These are phyloP conservation scores for Hippocampus barbouri DNA, from an alignment of 2,113 vertebrate species.

Conservation along the genomic window DNA sequence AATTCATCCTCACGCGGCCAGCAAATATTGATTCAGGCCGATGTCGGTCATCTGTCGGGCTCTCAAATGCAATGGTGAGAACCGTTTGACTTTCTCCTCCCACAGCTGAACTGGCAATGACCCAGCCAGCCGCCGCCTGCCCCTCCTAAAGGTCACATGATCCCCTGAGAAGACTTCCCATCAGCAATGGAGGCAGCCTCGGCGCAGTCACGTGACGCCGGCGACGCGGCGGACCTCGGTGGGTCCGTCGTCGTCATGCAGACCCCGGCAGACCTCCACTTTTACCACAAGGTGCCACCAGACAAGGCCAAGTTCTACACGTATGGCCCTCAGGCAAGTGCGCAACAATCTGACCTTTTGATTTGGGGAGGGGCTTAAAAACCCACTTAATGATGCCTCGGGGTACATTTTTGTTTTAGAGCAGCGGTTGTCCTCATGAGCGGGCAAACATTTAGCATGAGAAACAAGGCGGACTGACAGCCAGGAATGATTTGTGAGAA, in stretches of 20 bases:
- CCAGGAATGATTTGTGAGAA: not conserved
- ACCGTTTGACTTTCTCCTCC: not conserved
- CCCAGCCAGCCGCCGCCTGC: slow-evolving; percentile 17
- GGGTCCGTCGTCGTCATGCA: slow-evolving; percentile 13
- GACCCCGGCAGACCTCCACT: slow-evolving; percentile 41
- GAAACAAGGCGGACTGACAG: not conserved
- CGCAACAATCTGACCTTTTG: not conserved
- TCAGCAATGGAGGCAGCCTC: slow-evolving; percentile 37
- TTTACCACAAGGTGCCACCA: slow-evolving; percentile 56
- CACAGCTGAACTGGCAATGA: slow-evolving; percentile 7
- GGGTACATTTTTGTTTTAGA: not conserved
- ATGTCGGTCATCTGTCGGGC: not conserved
- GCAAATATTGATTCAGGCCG: not conserved
- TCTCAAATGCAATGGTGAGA: no score
- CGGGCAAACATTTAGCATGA: not conserved
- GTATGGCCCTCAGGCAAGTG: slow-evolving; percentile 57
- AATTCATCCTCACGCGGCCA: no score
- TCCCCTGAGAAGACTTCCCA: slow-evolving; percentile 17
- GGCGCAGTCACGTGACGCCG: slow-evolving; percentile 10
- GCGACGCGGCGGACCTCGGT: slow-evolving; percentile 5
- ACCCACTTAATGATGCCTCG: not conserved
- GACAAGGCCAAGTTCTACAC: slow-evolving; percentile 63
- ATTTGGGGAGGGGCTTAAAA: not conserved
- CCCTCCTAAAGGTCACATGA: slow-evolving; percentile 37
- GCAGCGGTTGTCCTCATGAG: not conserved